These are phyloP conservation scores for human DNA, from an alignment of 2,113 vertebrate genomes.

Conservation along the genomic window DNA sequence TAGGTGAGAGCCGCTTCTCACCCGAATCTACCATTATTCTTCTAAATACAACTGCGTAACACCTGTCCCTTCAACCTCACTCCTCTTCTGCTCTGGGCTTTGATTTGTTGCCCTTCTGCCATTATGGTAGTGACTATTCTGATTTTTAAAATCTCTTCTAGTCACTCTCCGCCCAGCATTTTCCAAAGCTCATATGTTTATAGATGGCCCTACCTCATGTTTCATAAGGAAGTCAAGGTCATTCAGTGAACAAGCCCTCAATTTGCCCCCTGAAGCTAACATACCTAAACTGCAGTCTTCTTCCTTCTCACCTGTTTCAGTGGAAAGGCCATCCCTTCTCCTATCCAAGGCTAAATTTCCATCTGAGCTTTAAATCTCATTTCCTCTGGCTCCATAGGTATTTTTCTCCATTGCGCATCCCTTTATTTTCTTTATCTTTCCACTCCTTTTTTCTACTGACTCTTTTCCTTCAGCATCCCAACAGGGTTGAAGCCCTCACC, in stretches of 20 bases:
- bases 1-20: background rate
- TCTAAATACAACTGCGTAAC: background rate
- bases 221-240: conserved; percentile 9
- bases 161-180: background rate
- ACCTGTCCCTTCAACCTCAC: background rate
- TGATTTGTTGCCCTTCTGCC: background rate
- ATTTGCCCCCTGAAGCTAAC: background rate
- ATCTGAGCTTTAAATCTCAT: background rate
- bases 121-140: background rate
- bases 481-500: background rate
- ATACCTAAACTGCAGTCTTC: background rate
- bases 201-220: background rate
- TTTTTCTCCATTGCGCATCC: background rate
- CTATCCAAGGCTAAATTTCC: background rate
- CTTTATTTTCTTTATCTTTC: background rate
- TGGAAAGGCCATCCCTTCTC: background rate
- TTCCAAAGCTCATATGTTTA: background rate
- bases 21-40: background rate
- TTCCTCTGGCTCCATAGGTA: background rate
- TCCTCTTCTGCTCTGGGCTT: background rate
- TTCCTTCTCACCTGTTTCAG: background rate
- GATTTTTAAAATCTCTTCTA: background rate
- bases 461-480: background rate
- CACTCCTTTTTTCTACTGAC: background rate
- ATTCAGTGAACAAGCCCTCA: background rate